Conservation (phyloP, 2,797 vertebrate genomes). For the Cyprinodon diabolis region DNA sequence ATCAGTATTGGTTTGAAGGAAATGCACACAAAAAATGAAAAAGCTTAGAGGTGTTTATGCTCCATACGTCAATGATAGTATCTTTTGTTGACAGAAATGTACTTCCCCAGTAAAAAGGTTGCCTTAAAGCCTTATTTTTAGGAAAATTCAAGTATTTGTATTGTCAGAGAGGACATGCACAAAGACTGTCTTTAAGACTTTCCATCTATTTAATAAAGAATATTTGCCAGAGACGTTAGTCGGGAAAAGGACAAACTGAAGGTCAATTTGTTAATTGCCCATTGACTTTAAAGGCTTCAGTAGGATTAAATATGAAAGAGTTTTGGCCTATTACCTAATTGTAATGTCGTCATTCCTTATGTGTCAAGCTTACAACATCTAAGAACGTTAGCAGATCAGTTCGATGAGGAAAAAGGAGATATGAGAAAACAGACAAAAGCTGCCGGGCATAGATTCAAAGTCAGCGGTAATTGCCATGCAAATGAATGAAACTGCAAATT, state of each 20-base stretch:
- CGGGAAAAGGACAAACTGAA: constrained; percentile 36
- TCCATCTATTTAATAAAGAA: constrained; percentile 10
- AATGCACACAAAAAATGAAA: background rate
- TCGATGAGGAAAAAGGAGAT: constrained; percentile 43
- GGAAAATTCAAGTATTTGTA: background rate
- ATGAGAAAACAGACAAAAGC: constrained; percentile 33
- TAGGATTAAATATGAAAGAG: constrained; percentile 27
- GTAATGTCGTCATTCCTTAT: constrained; percentile 49
- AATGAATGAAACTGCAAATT: constrained; percentile 42
- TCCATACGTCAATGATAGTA: background rate
- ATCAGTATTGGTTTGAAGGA: too few species aligned
- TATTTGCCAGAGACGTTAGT: background rate
- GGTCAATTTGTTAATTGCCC: constrained; percentile 34
- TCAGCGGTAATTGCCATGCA: constrained; percentile 37
- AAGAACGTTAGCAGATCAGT: constrained; percentile 30
- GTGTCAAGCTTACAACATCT: constrained; percentile 51
- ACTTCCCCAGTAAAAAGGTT: background rate
- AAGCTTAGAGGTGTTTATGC: background rate
- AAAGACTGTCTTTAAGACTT: background rate
- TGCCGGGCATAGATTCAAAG: constrained; percentile 37
- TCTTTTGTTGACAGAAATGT: background rate
- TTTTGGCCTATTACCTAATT: constrained; percentile 26
- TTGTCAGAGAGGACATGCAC: background rate
- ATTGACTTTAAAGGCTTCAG: constrained; percentile 14
- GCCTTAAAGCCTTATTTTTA: constrained; percentile 10